Percentiles rank a stretch among this genome's conserved stretches.
These are phyloP conservation scores for Chrysemys picta DNA, from an alignment of 2,113 vertebrate genomes.

Conservation along the genomic window DNA sequence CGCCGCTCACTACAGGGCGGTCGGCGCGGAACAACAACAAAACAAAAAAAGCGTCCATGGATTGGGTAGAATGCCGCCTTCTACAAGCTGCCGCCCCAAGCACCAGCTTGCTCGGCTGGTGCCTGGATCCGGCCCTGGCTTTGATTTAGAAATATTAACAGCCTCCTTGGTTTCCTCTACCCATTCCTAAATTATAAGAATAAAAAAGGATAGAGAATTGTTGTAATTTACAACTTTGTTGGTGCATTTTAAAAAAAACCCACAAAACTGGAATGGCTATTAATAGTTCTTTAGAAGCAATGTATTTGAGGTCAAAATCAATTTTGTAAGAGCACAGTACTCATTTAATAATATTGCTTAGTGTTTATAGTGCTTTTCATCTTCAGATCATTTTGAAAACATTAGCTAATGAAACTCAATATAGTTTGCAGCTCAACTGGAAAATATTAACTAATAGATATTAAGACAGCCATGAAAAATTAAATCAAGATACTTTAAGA, in stretches of 20 bases:
- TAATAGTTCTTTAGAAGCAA: not conserved
- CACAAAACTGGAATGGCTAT: not conserved
- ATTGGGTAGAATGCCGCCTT: too few relatives aligned
- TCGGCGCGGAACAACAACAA: too few relatives aligned
- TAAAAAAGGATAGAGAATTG: not conserved
- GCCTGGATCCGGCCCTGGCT: not conserved
- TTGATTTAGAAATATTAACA: not conserved
- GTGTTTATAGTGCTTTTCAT: not conserved
- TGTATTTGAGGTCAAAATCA: not conserved
- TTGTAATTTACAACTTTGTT: not conserved
- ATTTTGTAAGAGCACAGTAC: not conserved
- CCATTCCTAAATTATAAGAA: not conserved
- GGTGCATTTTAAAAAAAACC: not conserved
- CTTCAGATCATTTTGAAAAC: not conserved
- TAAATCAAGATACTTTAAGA: not conserved
- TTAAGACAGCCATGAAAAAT: not conserved
- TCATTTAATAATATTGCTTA: not conserved
- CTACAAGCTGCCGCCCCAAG: too few relatives aligned
- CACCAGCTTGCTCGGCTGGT: too few relatives aligned
- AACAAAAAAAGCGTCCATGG: too few relatives aligned
- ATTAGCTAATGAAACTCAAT: not conserved
- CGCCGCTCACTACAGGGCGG: too few relatives aligned
- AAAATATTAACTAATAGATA: not conserved
- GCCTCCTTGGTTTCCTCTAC: not conserved
- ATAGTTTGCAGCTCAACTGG: not conserved